Percentiles rank a stretch among this genome's conserved stretches.
These are phyloP conservation scores for Eudyptes chrysolophus DNA, from an alignment of 2,113 vertebrate species.

Conservation along the genomic window DNA sequence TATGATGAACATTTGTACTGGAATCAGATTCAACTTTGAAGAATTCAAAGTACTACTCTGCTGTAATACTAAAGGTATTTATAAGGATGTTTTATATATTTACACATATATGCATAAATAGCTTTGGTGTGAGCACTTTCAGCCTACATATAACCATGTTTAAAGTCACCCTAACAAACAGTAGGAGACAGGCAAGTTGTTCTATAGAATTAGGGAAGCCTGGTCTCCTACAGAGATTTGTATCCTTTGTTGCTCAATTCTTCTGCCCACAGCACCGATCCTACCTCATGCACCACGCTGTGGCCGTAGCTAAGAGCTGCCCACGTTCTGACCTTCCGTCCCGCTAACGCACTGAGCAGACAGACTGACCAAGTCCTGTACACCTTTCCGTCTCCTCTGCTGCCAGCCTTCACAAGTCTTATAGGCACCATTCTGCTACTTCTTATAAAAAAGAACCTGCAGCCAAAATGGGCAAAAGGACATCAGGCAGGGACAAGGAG, in stretches of 20 bases:
- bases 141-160: neutral
- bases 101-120: neutral
- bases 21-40: neutral
- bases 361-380: neutral
- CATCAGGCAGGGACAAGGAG: neutral
- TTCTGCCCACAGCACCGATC: neutral
- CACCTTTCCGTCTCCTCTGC: neutral
- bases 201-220: neutral
- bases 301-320: neutral
- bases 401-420: neutral
- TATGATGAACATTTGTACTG: neutral
- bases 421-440: neutral
- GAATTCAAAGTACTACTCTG: neutral
- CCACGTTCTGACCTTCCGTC: neutral
- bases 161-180: neutral
- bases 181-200: neutral
- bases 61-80: neutral
- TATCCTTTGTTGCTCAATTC: neutral
- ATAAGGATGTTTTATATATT: neutral
- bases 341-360: rapidly evolving
- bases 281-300: neutral
- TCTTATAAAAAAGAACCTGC: neutral
- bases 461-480: neutral
- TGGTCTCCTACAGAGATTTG: neutral
- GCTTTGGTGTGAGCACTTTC: neutral